Percentiles rank a stretch among this genome's conserved stretches.
Evolutionary conservation across 2,888 invertebrate genomes (phyloP).

Genomic region (Ectemnius lituratus): DNA sequence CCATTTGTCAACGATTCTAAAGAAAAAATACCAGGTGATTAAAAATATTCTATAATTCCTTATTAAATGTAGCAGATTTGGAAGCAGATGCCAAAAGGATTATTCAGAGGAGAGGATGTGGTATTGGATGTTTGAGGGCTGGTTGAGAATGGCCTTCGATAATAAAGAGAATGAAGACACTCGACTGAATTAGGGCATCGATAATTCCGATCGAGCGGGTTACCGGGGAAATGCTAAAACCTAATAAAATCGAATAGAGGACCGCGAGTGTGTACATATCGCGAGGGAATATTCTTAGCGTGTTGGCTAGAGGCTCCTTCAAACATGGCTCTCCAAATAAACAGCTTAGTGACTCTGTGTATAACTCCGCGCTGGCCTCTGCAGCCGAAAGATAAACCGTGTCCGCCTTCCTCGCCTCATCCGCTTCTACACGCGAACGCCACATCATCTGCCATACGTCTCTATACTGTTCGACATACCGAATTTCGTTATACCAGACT

Average conservation of each 20-base stretch:
- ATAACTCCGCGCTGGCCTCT: slow-evolving; percentile 60
- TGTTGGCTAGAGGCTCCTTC: slow-evolving; percentile 68
- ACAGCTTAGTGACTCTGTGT: slow-evolving; percentile 72
- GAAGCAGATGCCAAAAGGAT: background rate
- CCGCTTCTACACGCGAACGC: slow-evolving; percentile 35
- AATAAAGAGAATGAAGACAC: too few relatives aligned
- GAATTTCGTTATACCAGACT: too few relatives aligned
- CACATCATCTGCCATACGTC: slow-evolving; percentile 61
- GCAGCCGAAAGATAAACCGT: slow-evolving; percentile 75
- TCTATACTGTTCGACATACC: slow-evolving; percentile 43
- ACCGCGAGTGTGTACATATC: slow-evolving; percentile 68
- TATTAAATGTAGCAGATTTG: too few relatives aligned
- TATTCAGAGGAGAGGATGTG: too few relatives aligned
- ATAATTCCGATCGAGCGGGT: slow-evolving; percentile 45
- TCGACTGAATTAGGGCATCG: slow-evolving; percentile 30
- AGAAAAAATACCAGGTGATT: too few relatives aligned
- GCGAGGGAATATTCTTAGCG: slow-evolving; percentile 71
- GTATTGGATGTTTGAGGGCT: too few relatives aligned
- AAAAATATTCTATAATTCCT: background rate
- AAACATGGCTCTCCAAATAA: slow-evolving; percentile 74
- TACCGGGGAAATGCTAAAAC: slow-evolving; percentile 70
- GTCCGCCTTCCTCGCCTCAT: slow-evolving; percentile 63
- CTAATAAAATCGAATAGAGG: slow-evolving; percentile 77
- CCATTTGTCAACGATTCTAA: too few relatives aligned
- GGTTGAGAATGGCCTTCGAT: too few relatives aligned